Evolutionary conservation across 2,797 vertebrate genomes (phyloP).

Genomic region (Erpetoichthys calabaricus): DNA sequence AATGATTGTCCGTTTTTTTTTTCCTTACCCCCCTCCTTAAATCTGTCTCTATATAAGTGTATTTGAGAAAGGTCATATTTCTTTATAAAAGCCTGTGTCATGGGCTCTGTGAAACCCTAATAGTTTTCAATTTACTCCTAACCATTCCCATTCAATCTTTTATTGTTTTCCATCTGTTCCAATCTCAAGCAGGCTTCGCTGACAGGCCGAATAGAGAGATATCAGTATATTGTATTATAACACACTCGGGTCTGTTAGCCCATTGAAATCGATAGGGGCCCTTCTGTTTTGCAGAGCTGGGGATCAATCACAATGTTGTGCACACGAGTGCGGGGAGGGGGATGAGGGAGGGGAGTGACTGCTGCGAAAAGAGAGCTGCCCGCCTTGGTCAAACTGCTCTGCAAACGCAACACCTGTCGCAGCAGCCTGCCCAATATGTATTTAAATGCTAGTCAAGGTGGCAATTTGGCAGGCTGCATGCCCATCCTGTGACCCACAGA

Average conservation of each 20-base stretch:
- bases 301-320: slow-evolving; percentile 1
- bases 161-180: slow-evolving; percentile 7
- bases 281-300: neutral
- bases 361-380: too few relatives aligned
- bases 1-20: neutral
- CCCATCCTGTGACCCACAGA: too few relatives aligned
- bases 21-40: too few relatives aligned
- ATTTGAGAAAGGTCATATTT: slow-evolving; percentile 3
- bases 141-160: slow-evolving; percentile 12
- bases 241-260: neutral
- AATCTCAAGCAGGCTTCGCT: neutral
- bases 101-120: neutral
- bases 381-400: too few relatives aligned
- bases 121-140: slow-evolving; percentile 9
- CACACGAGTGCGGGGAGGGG: neutral
- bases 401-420: too few relatives aligned
- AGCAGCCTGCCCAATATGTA: too few relatives aligned
- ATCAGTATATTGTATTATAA: slow-evolving; percentile 4
- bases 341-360: too few relatives aligned
- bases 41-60: neutral
- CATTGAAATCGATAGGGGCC: neutral
- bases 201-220: slow-evolving; percentile 3
- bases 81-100: slow-evolving; percentile 1
- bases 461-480: too few relatives aligned
- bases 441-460: too few relatives aligned